Evolutionary conservation across 2,888 invertebrate species (phyloP), one percentile per base, ranked within the genome.

Genomic region (Serripes groenlandicus): DNA sequence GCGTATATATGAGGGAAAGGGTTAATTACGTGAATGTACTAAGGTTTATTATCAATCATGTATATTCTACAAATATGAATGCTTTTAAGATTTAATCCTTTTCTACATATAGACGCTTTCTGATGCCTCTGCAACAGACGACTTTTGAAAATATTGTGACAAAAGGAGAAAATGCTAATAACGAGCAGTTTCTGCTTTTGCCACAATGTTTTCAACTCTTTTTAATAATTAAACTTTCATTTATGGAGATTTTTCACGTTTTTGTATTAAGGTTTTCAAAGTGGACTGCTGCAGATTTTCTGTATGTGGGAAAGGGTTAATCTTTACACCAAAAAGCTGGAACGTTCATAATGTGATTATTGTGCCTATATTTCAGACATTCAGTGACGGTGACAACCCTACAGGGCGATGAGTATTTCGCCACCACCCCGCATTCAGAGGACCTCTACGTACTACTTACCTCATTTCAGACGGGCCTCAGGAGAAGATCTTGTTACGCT

Each of bases 391-490:
- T 92, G 54, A 80, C 87, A 3, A 89, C 91, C 5, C 76, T 92
- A 1, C 89, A 89, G 35, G 89, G 89, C 18, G 92, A 92, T 11
- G 91, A 91, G n/a, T 90, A 89, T 80, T 72, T 81, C 15, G 77
- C 91, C 34, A 86, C 79, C 28, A 89, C 91, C 0, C 76, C 82
- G 11, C 91, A 92, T 64, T 78, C 89, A 0, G 92, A 92, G 0
- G 92, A 92, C 52, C 84, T 92, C 49, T 90, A 76, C 73, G 32
- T 75, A n/a, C 70, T 90, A 68, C 78, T 92, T 69, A 85, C 88
- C 34, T 83, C 80, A 54, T 91, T 91, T 76, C 77, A 91, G 37
- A 85, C 90, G n/a, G 91, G 91, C 9, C 84, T 92, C 3, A 83
- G 87, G 52, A 78, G 85, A 30, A 79, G 88, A 35, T 92, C 92